These are phyloP conservation scores for Hipposideros armiger DNA, from an alignment of 2,113 vertebrate species.

Conservation along the genomic window DNA sequence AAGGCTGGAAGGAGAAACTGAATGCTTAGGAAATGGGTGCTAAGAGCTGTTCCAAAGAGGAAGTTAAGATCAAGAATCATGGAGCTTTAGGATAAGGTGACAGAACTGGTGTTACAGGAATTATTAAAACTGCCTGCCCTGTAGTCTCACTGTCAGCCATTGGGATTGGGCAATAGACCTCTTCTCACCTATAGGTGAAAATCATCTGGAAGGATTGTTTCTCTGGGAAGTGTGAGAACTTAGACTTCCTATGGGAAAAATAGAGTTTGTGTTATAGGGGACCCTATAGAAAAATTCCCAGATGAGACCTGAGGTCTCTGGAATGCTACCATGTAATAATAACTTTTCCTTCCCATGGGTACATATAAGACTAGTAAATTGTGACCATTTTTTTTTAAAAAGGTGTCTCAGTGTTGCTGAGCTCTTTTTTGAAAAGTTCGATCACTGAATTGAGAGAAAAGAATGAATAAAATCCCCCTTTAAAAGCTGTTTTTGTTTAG, in stretches of 20 bases:
- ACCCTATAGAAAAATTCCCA: neutral
- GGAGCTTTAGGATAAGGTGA: neutral
- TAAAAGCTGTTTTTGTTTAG: slow-evolving; percentile 32
- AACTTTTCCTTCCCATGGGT: neutral
- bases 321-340: neutral
- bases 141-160: neutral
- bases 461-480: neutral
- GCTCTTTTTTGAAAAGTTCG: neutral
- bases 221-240: neutral
- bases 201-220: neutral
- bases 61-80: neutral
- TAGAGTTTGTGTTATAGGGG: neutral
- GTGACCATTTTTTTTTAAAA: slow-evolving; percentile 30
- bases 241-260: neutral
- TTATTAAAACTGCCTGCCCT: neutral
- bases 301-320: neutral
- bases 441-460: slow-evolving; percentile 31
- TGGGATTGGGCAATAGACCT: neutral
- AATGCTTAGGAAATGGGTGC: neutral
- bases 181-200: neutral
- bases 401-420: neutral
- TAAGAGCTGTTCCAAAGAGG: neutral
- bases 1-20: neutral
- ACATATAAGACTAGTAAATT: neutral
- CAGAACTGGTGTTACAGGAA: neutral